These are phyloP conservation scores for Percina caprodes DNA, from an alignment of 2,113 vertebrate species.

Conservation along the genomic window DNA sequence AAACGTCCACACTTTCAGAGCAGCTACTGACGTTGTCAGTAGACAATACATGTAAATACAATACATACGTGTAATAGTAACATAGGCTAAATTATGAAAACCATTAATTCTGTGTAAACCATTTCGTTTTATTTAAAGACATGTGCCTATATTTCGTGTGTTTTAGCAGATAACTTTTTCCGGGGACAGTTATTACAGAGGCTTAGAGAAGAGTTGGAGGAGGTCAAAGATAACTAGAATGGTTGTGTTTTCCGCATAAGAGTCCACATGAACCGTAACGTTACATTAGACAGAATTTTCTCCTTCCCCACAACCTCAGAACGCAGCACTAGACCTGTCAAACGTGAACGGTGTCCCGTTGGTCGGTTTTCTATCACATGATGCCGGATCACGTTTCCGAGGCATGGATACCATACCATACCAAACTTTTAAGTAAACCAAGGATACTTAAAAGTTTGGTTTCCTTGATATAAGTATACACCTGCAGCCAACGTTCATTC, in stretches of 20 bases:
- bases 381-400: constrained; percentile 72
- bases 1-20: no score
- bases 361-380: constrained; percentile 16
- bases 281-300: fast-evolving
- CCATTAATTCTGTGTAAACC: fast-evolving
- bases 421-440: no score
- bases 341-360: constrained; percentile 66
- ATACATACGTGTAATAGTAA: fast-evolving
- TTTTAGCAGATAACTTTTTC: fast-evolving
- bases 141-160: fast-evolving
- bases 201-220: no score
- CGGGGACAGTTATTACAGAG: fast-evolving
- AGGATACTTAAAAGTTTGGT: no score
- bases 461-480: no score
- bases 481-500: no score
- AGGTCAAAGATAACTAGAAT: fast-evolving
- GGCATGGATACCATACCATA: no score
- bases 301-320: fast-evolving
- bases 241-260: fast-evolving
- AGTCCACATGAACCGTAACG: fast-evolving
- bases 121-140: background rate
- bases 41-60: background rate
- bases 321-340: background rate
- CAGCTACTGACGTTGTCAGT: background rate
- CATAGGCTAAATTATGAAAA: no score